Evolutionary conservation across 1,140 invertebrate species (phyloP).

Genomic region (Saxidomus purpurata): DNA sequence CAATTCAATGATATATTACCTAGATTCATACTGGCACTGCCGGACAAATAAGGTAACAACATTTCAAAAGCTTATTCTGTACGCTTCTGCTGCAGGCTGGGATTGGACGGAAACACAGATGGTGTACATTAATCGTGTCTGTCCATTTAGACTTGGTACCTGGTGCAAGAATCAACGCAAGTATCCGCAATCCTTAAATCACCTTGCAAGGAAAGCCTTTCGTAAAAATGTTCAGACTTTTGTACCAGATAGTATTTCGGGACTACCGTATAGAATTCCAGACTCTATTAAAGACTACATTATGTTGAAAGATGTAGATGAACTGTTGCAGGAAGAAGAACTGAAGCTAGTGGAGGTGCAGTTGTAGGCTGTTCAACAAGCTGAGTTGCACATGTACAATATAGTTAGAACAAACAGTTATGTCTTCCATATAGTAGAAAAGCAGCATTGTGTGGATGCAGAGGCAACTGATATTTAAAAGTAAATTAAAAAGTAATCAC

Average conservation of each 20-base stretch:
- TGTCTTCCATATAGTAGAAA: no score
- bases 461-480: no score
- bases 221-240: conserved; percentile 32
- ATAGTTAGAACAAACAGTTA: no score
- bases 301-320: conserved; percentile 70
- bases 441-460: no score
- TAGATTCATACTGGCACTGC: conserved; percentile 75
- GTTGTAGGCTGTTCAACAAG: conserved; percentile 1
- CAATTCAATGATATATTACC: conserved; percentile 73
- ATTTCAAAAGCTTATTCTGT: conserved; percentile 71
- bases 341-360: conserved; percentile 46
- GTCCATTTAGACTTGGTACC: conserved; percentile 56
- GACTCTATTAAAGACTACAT: conserved; percentile 70
- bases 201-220: conserved; percentile 68
- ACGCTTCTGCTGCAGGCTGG: conserved; percentile 73
- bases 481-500: no score
- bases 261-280: conserved; percentile 60
- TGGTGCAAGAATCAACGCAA: conserved; percentile 68
- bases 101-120: conserved; percentile 69
- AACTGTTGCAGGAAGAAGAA: conserved; percentile 44
- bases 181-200: conserved; percentile 65
- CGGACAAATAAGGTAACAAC: conserved; percentile 55
- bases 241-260: conserved; percentile 48
- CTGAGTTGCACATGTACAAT: no score
- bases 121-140: conserved; percentile 63